A percentile compares a stretch with the other conserved stretches of the same genome.
phyloP scores from a whole-genome alignment of 2,888 invertebrate species.

The Tillus elongatus region DNA sequence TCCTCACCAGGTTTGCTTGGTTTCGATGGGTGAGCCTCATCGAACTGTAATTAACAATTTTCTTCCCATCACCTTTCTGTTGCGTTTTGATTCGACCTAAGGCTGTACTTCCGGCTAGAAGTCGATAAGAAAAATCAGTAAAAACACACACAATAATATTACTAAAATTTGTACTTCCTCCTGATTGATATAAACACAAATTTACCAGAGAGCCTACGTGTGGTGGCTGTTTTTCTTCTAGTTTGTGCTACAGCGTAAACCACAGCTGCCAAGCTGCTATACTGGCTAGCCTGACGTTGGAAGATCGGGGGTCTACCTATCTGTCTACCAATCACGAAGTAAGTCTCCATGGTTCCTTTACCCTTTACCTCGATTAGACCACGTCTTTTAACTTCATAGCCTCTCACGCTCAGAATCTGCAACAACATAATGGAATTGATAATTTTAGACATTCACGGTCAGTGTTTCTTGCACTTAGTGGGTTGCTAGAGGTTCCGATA shows the following conservation, averaged over 20 bases:
- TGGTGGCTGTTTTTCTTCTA: slow-evolving; percentile 57
- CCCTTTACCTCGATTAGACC: slow-evolving; percentile 88
- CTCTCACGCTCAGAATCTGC: slow-evolving; percentile 65
- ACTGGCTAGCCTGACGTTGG: slow-evolving; percentile 59
- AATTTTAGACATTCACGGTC: too few relatives aligned
- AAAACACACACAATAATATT: too few relatives aligned
- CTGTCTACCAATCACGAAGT: slow-evolving; percentile 68
- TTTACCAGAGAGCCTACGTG: too few relatives aligned
- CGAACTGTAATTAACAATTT: slow-evolving; percentile 47
- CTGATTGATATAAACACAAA: too few relatives aligned
- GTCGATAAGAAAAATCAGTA: slow-evolving; percentile 11
- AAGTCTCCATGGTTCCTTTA: slow-evolving; percentile 94
- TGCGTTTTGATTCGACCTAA: slow-evolving; percentile 36
- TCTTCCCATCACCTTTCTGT: slow-evolving; percentile 33
- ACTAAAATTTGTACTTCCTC: too few relatives aligned
- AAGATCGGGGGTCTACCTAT: slow-evolving; percentile 49
- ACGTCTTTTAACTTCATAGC: slow-evolving; percentile 66
- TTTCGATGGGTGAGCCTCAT: slow-evolving; percentile 48
- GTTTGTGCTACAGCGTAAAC: slow-evolving; percentile 86
- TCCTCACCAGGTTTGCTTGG: slow-evolving; percentile 45
- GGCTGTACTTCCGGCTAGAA: too few relatives aligned
- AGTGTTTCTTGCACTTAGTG: too few relatives aligned
- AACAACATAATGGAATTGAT: too few relatives aligned
- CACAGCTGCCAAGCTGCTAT: slow-evolving; percentile 74
- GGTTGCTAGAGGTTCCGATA: too few relatives aligned